Base-by-base conservation (phyloP, 2,888 invertebrate species). In the Parapristionchus giblindavisi region DNA sequence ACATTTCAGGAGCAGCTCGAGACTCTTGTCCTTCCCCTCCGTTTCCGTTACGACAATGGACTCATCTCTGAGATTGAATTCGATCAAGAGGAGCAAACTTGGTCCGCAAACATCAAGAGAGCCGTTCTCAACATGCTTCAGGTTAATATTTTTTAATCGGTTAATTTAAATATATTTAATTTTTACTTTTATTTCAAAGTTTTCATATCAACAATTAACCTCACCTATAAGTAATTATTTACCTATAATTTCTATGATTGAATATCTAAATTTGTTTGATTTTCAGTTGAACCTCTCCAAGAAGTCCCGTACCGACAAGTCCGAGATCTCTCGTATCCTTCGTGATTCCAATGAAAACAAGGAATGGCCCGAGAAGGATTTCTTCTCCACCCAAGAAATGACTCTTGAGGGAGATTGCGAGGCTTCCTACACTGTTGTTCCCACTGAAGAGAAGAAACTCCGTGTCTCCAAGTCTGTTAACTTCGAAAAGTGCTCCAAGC, bases 401-500 rank as follows among this genome's bases (percentile, higher is more conserved):
- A 77, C 82, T 24, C 54, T 83, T 24, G 86, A 86, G 68, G 86
- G 86, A 76, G 82, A 85, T 29, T 86, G 86, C 75, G 77, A 84
- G 68, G 77, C 81, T 43, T 58, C 77, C 61, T 83, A 81, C 78
- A 77, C 79, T 68, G 71, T 79, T 21, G 63, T 78, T 32, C 51
- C 51, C 34, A 14, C 51, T 48, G 52, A n/a, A 52, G 29, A 32
- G 61, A 60, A 76, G 65, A 74, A 72, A 14, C 78, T 76, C 58
- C 75, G 77, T 51, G 73, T 81, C 78, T 80, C 80, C 79, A 82
- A 82, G 76, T 77, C 88, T 54, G 81, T 89, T 80, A 88, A 90
- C 87, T 89, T 89, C 84, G 87, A 89, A 76, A 87, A 88, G 77
- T 89, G 89, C 85, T 76, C 77, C 65, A 78, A 85, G 74, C 86